These are phyloP conservation scores for Eupithecia exiguata DNA, from an alignment of 2,888 invertebrate species.

Conservation along the genomic window DNA sequence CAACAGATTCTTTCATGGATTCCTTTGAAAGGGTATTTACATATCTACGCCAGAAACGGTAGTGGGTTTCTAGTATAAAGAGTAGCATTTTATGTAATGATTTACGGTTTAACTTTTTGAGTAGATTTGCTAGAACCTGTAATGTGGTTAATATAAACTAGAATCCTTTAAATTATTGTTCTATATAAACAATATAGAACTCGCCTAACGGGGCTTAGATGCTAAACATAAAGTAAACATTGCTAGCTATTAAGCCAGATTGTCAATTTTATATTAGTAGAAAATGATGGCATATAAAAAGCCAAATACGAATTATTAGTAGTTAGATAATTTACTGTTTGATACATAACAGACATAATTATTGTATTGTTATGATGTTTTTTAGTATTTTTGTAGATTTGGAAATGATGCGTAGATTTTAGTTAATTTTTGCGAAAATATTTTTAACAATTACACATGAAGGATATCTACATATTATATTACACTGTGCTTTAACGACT, in stretches of 20 bases:
- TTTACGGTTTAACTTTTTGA: conserved; percentile 66
- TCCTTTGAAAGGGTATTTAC: conserved; percentile 71
- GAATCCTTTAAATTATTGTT: conserved; percentile 72
- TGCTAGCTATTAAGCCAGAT: conserved; percentile 65
- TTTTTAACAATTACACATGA: conserved; percentile 29
- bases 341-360: conserved; percentile 61
- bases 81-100: conserved; percentile 75
- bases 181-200: conserved; percentile 74
- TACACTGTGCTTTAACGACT: neutral
- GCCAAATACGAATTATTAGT: conserved; percentile 64
- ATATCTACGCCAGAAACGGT: conserved; percentile 70
- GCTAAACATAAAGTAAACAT: conserved; percentile 74
- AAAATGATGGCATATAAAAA: conserved; percentile 63
- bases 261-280: conserved; percentile 67
- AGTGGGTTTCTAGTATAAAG: conserved; percentile 74
- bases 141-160: conserved; percentile 71
- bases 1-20: conserved; percentile 78
- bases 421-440: conserved; percentile 37
- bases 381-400: conserved; percentile 62
- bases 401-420: conserved; percentile 60
- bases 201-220: conserved; percentile 83
- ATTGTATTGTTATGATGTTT: conserved; percentile 64
- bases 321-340: conserved; percentile 69
- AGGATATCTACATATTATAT: conserved; percentile 32
- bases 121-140: conserved; percentile 82